phyloP scores from a whole-genome alignment of 2,888 invertebrate genomes.

The Entomobrya proxima region DNA sequence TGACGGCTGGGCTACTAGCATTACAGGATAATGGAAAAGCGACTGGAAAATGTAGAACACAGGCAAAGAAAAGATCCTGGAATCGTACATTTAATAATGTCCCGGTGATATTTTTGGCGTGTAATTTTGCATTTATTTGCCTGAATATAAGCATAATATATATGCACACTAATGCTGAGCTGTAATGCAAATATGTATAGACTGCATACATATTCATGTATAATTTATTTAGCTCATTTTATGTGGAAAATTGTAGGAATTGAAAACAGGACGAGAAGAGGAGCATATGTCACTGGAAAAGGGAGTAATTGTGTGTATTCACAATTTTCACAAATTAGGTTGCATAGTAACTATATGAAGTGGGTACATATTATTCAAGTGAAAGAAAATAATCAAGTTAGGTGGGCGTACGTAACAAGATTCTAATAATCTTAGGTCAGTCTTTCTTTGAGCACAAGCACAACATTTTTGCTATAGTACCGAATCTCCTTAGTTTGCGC shows the following conservation, averaged over 20 bases:
- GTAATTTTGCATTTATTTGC: background rate
- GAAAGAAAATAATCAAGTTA: constrained; percentile 12
- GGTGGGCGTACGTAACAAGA: constrained; percentile 33
- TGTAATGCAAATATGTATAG: too few species aligned
- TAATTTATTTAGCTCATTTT: background rate
- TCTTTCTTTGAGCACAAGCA: background rate
- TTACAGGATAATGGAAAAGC: background rate
- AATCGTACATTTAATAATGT: background rate
- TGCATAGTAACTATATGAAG: background rate
- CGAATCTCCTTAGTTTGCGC: too few species aligned
- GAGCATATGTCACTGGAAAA: too few species aligned
- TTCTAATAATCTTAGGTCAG: constrained; percentile 36
- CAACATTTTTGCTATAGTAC: too few species aligned
- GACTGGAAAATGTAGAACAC: too few species aligned
- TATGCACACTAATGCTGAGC: too few species aligned
- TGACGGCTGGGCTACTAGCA: background rate
- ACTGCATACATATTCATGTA: background rate
- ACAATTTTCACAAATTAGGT: too few species aligned
- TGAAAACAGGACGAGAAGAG: background rate
- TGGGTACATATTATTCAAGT: background rate
- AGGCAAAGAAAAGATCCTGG: too few species aligned
- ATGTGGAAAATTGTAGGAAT: background rate
- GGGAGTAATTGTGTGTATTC: too few species aligned
- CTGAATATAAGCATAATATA: too few species aligned
- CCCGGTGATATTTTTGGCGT: background rate